Conservation (phyloP, 2,888 invertebrate species). For the Ectemnius cavifrons region DNA sequence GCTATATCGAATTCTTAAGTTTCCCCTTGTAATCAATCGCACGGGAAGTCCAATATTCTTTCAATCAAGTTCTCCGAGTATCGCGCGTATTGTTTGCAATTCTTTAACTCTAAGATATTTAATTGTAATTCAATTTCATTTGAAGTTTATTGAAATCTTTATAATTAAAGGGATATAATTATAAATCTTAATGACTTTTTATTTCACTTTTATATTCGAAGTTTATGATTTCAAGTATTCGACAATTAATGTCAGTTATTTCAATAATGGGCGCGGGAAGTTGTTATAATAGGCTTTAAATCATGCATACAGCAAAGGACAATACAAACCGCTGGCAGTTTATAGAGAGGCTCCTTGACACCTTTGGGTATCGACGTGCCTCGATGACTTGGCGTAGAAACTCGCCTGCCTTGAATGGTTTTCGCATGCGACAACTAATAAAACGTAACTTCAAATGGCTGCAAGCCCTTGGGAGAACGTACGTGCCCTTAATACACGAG, state of each 20-base stretch:
- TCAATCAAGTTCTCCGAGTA: too few species aligned
- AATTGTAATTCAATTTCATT: too few species aligned
- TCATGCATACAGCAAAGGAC: conserved; percentile 8
- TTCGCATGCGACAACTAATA: conserved; percentile 14
- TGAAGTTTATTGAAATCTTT: too few species aligned
- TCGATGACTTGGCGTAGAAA: conserved; percentile 36
- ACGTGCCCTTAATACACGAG: background rate
- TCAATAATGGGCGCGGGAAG: too few species aligned
- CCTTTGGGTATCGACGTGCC: conserved; percentile 46
- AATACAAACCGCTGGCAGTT: conserved; percentile 12
- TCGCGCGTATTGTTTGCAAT: too few species aligned
- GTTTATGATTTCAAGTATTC: too few species aligned
- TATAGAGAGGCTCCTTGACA: conserved; percentile 45
- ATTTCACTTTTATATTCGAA: too few species aligned
- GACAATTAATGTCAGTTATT: too few species aligned
- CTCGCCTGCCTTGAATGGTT: conserved; percentile 33
- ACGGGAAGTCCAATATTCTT: too few species aligned
- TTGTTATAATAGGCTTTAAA: background rate
- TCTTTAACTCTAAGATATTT: too few species aligned
- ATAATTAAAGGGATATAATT: too few species aligned
- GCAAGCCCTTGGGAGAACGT: conserved; percentile 9
- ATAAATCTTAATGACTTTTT: too few species aligned
- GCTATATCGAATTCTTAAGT: background rate
- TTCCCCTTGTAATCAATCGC: background rate
- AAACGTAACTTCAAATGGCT: conserved; percentile 18